These are phyloP conservation scores for Solenopsis fugax DNA, from an alignment of 1,140 invertebrate species.

Conservation along the genomic window DNA sequence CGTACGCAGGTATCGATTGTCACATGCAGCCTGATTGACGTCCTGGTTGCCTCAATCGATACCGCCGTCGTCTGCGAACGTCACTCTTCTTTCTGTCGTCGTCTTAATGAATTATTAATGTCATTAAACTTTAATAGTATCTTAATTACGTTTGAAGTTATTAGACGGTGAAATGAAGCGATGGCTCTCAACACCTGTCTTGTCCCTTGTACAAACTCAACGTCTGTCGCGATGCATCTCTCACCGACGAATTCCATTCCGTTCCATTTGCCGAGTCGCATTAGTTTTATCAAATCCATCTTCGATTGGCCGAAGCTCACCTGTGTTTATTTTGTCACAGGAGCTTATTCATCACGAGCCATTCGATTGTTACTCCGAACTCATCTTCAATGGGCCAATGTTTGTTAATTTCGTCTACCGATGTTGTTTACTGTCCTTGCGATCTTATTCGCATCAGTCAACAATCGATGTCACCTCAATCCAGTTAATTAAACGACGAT, in stretches of 20 bases:
- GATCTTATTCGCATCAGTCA: background rate
- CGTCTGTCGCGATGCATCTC: background rate
- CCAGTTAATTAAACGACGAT: background rate
- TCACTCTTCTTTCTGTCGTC: constrained; percentile 22
- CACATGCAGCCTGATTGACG: constrained; percentile 4
- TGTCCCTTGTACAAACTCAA: background rate
- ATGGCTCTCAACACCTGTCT: constrained; percentile 4
- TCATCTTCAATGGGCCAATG: background rate
- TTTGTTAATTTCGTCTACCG: background rate
- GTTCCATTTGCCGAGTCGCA: background rate
- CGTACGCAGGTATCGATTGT: background rate
- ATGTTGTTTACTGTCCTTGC: background rate
- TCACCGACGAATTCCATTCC: background rate
- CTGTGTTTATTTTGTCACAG: background rate
- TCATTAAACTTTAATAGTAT: constrained; percentile 49
- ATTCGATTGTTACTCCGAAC: too few species aligned
- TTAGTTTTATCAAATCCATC: background rate
- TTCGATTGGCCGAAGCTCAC: constrained; percentile 1
- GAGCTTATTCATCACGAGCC: background rate
- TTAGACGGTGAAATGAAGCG: background rate
- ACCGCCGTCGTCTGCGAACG: constrained; percentile 13
- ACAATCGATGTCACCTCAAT: too few species aligned
- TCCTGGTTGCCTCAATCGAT: constrained; percentile 10
- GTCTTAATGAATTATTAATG: constrained; percentile 37
- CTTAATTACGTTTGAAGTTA: constrained; percentile 36